Base-by-base conservation (phyloP, 1,140 invertebrate genomes). In the Zaprionus inermis region DNA sequence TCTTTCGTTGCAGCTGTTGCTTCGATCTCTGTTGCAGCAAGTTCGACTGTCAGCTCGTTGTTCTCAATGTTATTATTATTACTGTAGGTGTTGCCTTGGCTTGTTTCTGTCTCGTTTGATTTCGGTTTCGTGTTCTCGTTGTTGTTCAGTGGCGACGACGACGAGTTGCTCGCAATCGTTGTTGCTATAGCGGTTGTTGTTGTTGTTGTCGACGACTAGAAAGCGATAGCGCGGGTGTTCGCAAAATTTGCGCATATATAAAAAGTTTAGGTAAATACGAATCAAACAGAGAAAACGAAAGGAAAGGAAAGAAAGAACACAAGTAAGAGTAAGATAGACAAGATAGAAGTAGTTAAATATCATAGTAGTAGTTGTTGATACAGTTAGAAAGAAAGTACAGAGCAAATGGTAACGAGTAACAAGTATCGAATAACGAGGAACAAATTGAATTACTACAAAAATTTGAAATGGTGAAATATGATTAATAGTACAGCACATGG, bases 251-350 rank as follows among this genome's bases (percentile, higher is more conserved):
- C 68, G 75, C 71, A 84, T 73, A 59, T 56, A 57, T 78, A 44
- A 81, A 75, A 78, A 78, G 84, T 68, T 74, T 65, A 51, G 64
- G 68, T 63, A 81, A 77, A 76, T 46, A 61, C 65, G 79, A 79
- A 70, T 73, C 24, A n/a, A 67, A 88, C 77, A 79, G 66, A 72
- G 76, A 80, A 70, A 82, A 74, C 75, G 72, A 80, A 86, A 81
- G 60, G 70, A 71, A 80, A 79, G 75, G 78, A 81, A 83, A 84
- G 69, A 80, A 86, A 78, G 72, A 88, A 90, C 65, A 72, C 72
- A 77, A 85, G 79, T 75, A 79, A 70, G 60, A 85, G 79, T 86
- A 86, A 85, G 75, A 85, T 75, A 86, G 77, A 85, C 77, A 77
- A 73, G 56, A 73, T 73, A 67, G 70, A 72, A 90, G 68, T 76